Percentiles rank a stretch among this genome's conserved stretches.
These are phyloP conservation scores for Bos javanicus DNA, from an alignment of 2,113 vertebrate genomes.

Conservation along the genomic window DNA sequence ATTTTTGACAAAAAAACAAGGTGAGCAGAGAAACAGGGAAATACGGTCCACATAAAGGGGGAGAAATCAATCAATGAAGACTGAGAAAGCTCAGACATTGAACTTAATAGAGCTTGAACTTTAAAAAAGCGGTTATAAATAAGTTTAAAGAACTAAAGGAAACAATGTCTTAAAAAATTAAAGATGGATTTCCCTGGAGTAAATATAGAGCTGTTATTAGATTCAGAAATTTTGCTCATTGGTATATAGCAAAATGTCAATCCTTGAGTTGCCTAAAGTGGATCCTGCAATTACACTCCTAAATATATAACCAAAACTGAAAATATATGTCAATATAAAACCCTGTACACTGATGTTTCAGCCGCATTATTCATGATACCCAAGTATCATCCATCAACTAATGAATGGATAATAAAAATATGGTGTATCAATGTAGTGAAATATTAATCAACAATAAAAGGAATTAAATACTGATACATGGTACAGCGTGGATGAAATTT, in stretches of 20 bases:
- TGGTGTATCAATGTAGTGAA: background rate
- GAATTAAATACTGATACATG: background rate
- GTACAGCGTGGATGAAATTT: background rate
- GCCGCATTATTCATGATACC: background rate
- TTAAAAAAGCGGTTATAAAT: background rate
- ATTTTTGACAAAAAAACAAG: background rate
- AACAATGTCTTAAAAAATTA: background rate
- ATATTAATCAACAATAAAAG: background rate
- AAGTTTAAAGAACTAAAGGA: background rate
- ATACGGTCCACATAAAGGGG: background rate
- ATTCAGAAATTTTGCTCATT: background rate
- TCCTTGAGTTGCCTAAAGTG: background rate
- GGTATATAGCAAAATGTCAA: background rate
- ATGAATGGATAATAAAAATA: background rate
- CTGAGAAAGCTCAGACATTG: background rate
- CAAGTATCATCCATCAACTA: background rate
- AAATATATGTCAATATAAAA: background rate
- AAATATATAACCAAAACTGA: background rate
- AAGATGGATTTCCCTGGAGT: background rate
- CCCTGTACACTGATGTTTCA: background rate
- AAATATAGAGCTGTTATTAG: background rate
- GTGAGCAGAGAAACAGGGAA: background rate
- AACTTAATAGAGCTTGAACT: background rate
- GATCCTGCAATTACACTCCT: background rate
- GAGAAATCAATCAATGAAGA: background rate